Base-by-base conservation (phyloP, 1,140 invertebrate species). In the Anastatus disparis region DNA sequence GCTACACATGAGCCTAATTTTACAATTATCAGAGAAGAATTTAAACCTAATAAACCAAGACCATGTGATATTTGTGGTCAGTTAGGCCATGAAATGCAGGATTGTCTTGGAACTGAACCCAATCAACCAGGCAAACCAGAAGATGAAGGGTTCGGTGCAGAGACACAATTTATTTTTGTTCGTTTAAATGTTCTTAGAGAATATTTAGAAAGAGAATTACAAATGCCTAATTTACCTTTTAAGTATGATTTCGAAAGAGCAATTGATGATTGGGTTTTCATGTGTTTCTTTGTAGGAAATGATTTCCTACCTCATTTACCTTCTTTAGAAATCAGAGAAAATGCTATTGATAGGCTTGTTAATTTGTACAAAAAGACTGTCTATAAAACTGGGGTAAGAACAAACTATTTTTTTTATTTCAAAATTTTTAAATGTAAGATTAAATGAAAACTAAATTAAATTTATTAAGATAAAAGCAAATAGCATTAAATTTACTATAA, bases 261-360 rank as follows among this genome's bases (percentile, higher is more conserved):
- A 2, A 81, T 98, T 2, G 98, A 99, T 85, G 98, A 99, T 86
- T 99, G 98, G 97, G 97, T 99, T 0, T 99, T 99, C 82, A 99
- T 99, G 96, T 99, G 98, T 86, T 99, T 99, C 87, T 99, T 99
- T 87, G 98, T 99, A 65, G 98, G 98, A 46, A 99, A 99, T 86
- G 98, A 99, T 88, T 99, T 99, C 84, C 84, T 99, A 74, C 98
- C 98, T 15, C 98, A 99, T 89, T 88, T 99, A 66, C 98, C 98
- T 15, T 99, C 97, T 24, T 86, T 99, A 70, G 98, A 99, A 89
- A 99, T 99, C 78, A 89, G 98, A 70, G 98, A 99, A 89, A 94
- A 94, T 13, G 98, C 98, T 0, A 98, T 99, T 72, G 97, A 99
- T 85, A 88, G 97, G 66, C 88, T 99, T 3, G 92, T 99, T 8